Conservation (phyloP, 2,113 vertebrate species). For the Aphyosemion australe region DNA sequence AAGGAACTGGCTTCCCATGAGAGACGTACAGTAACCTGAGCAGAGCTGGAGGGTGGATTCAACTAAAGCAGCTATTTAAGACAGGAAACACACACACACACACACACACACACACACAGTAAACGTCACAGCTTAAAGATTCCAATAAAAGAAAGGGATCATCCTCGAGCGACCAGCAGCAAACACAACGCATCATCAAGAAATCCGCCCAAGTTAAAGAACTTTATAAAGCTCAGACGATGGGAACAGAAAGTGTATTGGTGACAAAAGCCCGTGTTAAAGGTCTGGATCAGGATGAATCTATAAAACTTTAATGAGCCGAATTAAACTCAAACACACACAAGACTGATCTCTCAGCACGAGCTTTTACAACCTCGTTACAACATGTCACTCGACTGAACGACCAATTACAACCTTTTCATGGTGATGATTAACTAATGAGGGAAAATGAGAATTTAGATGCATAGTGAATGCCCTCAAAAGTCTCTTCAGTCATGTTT, state of each 20-base stretch:
- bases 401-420: conserved; percentile 40
- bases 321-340: conserved; percentile 17
- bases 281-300: conserved; percentile 40
- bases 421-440: neutral
- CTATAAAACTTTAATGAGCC: conserved; percentile 31
- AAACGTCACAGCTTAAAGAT: too few species aligned
- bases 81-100: neutral
- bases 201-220: conserved; percentile 18
- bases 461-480: too few species aligned
- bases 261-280: conserved; percentile 9
- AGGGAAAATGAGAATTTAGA: neutral
- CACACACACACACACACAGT: too few species aligned
- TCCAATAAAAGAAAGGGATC: too few species aligned
- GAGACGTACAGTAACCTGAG: conserved; percentile 29
- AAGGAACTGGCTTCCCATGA: conserved; percentile 1
- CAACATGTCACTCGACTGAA: conserved; percentile 40
- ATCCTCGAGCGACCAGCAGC: too few species aligned
- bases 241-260: conserved; percentile 32
- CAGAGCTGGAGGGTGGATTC: conserved; percentile 20
- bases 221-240: conserved; percentile 19
- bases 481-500: too few species aligned
- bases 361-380: conserved; percentile 44
- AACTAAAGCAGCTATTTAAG: conserved; percentile 19
- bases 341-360: conserved; percentile 22
- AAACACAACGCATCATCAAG: neutral